phyloP scores from a whole-genome alignment of 2,888 invertebrate genomes.

The Conchocele bisecta region DNA sequence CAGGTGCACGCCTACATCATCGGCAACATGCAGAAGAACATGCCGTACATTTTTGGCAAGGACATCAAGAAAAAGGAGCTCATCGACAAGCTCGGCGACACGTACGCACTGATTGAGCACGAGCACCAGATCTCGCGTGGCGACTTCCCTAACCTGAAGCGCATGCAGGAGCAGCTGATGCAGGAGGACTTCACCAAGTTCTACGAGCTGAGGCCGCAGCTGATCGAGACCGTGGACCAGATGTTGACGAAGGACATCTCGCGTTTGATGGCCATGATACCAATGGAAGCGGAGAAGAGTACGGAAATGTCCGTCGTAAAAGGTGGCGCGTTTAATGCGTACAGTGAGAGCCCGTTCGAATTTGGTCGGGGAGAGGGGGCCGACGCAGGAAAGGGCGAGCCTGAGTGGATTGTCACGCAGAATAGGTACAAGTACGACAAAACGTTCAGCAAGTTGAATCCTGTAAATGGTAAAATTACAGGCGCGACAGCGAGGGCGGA shows the following conservation, averaged over 20 bases:
- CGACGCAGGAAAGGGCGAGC: conserved; percentile 96
- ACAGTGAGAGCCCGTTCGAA: conserved; percentile 78
- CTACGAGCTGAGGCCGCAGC: conserved; percentile 93
- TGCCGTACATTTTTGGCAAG: conserved; percentile 98
- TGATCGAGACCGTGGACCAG: conserved; percentile 95
- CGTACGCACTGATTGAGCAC: conserved; percentile 93
- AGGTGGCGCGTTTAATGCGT: conserved; percentile 98
- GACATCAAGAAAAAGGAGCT: conserved; percentile 98
- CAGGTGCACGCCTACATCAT: conserved; percentile 98
- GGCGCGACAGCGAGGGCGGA: conserved; percentile 94
- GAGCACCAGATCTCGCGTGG: conserved; percentile 97
- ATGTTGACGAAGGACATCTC: conserved; percentile 99
- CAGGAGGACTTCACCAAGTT: conserved; percentile 94
- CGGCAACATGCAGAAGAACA: conserved; percentile 95
- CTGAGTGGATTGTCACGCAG: conserved; percentile 97
- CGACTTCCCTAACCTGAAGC: conserved; percentile 98
- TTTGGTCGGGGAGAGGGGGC: conserved; percentile 89
- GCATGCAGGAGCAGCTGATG: conserved; percentile 89
- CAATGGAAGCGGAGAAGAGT: conserved; percentile 90
- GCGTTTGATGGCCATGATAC: conserved; percentile 97
- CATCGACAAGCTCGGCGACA: conserved; percentile 93
- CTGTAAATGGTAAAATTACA: conserved; percentile 96
- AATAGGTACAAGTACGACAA: conserved; percentile 94
- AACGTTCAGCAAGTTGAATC: conserved; percentile 85
- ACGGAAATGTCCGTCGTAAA: conserved; percentile 50